Conservation (phyloP, 2,888 invertebrate species). For the Notodonta dromedarius region DNA sequence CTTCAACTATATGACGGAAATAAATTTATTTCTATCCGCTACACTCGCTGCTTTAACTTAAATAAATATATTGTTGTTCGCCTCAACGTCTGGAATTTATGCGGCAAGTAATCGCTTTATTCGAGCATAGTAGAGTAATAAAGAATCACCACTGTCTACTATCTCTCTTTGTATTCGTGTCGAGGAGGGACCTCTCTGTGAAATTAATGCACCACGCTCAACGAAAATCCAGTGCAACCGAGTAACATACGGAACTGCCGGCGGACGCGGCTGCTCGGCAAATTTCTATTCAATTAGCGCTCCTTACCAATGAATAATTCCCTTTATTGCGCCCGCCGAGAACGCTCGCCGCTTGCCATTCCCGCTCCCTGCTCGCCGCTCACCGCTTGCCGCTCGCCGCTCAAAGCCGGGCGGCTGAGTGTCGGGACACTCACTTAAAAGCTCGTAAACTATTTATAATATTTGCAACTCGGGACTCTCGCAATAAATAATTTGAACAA, state of each 20-base stretch:
- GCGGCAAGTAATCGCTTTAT: background rate
- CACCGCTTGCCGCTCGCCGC: background rate
- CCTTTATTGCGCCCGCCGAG: constrained; percentile 13
- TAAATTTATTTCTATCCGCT: constrained; percentile 39
- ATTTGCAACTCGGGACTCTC: constrained; percentile 15
- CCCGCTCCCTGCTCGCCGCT: background rate
- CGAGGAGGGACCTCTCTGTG: too few relatives aligned
- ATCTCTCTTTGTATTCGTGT: too few relatives aligned
- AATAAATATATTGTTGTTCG: constrained; percentile 8
- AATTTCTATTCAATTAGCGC: constrained; percentile 39
- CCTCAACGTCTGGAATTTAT: background rate
- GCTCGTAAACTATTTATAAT: constrained; percentile 34
- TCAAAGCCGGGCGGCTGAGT: background rate
- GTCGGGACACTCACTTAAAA: constrained; percentile 22
- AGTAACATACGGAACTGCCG: background rate
- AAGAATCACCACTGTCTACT: too few relatives aligned
- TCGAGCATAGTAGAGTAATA: too few relatives aligned
- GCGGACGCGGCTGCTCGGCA: constrained; percentile 14
- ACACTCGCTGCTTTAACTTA: constrained; percentile 26
- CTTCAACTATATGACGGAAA: constrained; percentile 48
- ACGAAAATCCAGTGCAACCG: background rate
- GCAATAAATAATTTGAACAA: constrained; percentile 14
- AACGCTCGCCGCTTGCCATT: constrained; percentile 8
- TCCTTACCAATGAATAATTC: constrained; percentile 34
- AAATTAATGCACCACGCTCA: too few relatives aligned